Conservation (phyloP, 2,797 vertebrate genomes). For the Hafferia zeledoni region DNA sequence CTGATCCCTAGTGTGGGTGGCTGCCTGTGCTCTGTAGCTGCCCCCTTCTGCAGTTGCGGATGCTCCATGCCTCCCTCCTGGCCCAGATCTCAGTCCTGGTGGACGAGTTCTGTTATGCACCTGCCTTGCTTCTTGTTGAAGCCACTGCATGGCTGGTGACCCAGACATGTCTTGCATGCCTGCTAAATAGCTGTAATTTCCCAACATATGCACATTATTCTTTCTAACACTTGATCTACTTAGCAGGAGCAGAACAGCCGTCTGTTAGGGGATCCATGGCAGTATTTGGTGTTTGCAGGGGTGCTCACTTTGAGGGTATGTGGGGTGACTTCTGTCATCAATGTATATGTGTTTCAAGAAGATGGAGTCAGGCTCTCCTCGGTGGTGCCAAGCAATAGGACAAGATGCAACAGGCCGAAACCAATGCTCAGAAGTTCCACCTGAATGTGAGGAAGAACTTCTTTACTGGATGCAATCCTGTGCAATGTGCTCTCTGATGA, state of each 20-base stretch:
- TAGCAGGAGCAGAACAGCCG: no score
- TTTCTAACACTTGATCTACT: fast-evolving
- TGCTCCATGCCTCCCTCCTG: neutral
- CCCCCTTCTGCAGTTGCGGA: fast-evolving
- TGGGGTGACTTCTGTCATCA: neutral
- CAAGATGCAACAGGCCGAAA: neutral
- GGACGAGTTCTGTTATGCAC: fast-evolving
- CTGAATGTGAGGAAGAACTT: neutral
- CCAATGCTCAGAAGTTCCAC: neutral
- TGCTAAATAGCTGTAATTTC: neutral
- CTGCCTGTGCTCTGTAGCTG: neutral
- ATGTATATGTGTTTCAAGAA: fast-evolving
- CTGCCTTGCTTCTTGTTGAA: fast-evolving
- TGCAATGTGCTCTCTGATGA: neutral
- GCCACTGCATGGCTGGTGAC: neutral
- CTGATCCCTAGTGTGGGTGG: neutral
- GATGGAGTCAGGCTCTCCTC: neutral
- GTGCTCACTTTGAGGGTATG: fast-evolving
- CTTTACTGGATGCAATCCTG: neutral
- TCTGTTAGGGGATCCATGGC: fast-evolving
- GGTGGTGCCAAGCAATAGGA: neutral
- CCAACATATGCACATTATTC: neutral
- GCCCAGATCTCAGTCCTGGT: fast-evolving
- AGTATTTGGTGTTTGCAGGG: no score
- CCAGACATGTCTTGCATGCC: fast-evolving